Evolutionary conservation across 2,113 vertebrate species (phyloP), one percentile per base, ranked within the genome.

Genomic region (Antigone vipio): DNA sequence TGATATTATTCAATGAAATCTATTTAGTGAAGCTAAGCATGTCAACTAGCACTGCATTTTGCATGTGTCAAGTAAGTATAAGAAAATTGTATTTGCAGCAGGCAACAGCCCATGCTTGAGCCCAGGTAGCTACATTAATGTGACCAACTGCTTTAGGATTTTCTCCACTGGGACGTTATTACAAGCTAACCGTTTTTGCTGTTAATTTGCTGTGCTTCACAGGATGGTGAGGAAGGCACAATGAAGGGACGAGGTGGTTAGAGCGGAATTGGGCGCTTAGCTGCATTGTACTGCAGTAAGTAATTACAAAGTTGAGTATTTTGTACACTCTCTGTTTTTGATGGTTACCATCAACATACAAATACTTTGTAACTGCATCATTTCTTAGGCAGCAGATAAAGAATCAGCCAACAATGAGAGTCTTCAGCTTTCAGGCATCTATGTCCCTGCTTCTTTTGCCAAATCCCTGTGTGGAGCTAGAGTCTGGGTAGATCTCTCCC

Each of bases 1-100:
- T 69, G 24, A 44, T 67, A 50, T 80, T 90, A 82, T 64, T 91
- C 69, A 85, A n/a, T 68, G 56, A 92, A 74, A 91, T 93, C 79
- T 52, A 52, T 93, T 91, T 93, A 89, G 94, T 64, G 83, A 93
- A 84, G 78, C 74, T 93, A 93, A 95, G 67, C 68, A 74, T 58
- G 77, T 91, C 27, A 29, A 27, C 64, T 85, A 58, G 35, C 71
- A 66, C 53, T 97, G 96, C 35, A 42, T 53, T 94, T 67, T 95
- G 67, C 38, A 12, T 9, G 47, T 88, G 72, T 75, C 85, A 95
- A 71, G 68, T 66, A 88, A 56, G 81, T 77, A 55, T 49, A 86
- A 91, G 72, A 73, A 94, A 79, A 93, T 86, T 77, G 15, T 53
- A 45, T 55, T 75, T 85, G 47, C 64, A 94, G 74, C 6, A 93